phyloP scores from a whole-genome alignment of 2,797 vertebrate species.

The Darevskia mixta region DNA sequence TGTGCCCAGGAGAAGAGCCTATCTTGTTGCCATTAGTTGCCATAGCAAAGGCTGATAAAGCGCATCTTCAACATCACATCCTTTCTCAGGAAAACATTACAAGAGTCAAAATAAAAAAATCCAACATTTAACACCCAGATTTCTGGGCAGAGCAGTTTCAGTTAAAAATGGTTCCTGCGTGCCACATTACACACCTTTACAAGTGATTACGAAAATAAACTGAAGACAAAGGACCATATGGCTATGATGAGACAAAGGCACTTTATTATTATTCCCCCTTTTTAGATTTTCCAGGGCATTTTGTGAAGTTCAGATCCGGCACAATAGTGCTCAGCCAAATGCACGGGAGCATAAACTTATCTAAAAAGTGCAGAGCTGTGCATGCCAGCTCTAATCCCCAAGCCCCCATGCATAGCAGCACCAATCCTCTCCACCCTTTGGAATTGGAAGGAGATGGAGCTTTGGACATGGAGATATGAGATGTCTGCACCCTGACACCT shows the following conservation, averaged over 20 bases:
- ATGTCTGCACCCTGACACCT: no score
- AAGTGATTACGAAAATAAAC: neutral
- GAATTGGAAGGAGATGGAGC: no score
- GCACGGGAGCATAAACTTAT: no score
- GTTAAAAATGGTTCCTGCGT: neutral
- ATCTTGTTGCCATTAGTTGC: neutral
- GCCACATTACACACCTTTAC: neutral
- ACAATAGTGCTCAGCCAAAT: neutral
- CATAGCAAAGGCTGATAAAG: neutral
- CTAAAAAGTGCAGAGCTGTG: no score
- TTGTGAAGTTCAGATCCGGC: neutral
- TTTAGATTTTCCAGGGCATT: neutral
- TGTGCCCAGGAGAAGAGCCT: no score
- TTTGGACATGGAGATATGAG: no score
- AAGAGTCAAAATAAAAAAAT: neutral
- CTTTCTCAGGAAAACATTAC: neutral
- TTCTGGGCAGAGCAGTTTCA: neutral
- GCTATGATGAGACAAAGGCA: neutral
- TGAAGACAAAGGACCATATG: neutral
- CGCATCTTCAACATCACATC: neutral
- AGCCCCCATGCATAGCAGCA: no score
- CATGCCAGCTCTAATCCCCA: no score
- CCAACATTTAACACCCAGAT: neutral
- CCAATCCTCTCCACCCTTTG: no score
- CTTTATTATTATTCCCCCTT: neutral